A percentile compares a stretch with the other conserved stretches of the same genome.
These are phyloP conservation scores for Pherbina coryleti DNA, from an alignment of 2,888 invertebrate species.

Conservation along the genomic window DNA sequence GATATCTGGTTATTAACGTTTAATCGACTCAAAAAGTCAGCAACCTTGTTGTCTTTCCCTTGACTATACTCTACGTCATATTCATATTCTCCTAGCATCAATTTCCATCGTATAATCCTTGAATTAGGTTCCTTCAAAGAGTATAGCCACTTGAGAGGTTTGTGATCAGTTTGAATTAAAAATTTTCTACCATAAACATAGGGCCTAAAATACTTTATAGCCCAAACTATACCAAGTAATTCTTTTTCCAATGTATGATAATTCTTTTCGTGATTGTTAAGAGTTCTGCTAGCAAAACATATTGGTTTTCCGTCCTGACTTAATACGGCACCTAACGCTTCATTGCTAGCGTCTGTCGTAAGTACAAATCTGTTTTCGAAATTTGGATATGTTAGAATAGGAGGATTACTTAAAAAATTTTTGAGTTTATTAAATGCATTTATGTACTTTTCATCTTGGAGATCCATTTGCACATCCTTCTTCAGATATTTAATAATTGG, in stretches of 20 bases:
- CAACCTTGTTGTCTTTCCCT: constrained; percentile 38
- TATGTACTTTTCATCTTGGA: background rate
- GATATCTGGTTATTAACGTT: too few species aligned
- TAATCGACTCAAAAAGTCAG: too few species aligned
- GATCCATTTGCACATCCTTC: background rate
- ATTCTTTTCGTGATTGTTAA: too few species aligned
- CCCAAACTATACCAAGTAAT: background rate
- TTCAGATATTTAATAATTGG: background rate
- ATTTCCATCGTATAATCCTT: constrained; percentile 24
- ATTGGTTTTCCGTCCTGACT: too few species aligned
- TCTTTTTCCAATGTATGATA: background rate
- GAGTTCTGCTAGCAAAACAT: too few species aligned
- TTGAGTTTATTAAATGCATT: background rate
- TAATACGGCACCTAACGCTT: background rate
- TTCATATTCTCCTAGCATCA: constrained; percentile 24
- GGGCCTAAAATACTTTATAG: constrained; percentile 3
- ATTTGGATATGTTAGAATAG: background rate
- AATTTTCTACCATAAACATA: constrained; percentile 18
- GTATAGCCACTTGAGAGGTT: constrained; percentile 35
- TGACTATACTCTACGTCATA: constrained; percentile 31
- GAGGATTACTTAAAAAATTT: background rate
- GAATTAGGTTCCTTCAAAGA: too few species aligned
- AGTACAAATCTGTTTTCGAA: background rate
- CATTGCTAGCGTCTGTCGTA: background rate
- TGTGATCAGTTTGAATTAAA: constrained; percentile 29